Evolutionary conservation across 1,140 invertebrate genomes (phyloP).

Genomic region (Agraylea sexmaculata): DNA sequence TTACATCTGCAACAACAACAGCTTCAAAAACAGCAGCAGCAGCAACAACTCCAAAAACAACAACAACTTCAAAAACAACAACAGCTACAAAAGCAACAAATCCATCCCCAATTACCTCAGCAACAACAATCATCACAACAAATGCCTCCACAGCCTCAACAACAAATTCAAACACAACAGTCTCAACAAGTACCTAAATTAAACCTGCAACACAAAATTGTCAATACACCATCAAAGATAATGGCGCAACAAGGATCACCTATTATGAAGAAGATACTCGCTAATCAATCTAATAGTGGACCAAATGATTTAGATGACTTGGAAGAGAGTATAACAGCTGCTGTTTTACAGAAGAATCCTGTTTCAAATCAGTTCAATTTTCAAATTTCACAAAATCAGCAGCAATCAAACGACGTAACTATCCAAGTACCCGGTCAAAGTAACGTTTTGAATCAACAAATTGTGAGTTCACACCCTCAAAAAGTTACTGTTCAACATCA

Average conservation of each 20-base stretch:
- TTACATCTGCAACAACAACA: conserved; percentile 33
- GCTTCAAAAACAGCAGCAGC: conserved; percentile 33
- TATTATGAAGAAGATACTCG: conserved; percentile 32
- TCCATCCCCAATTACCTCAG: conserved; percentile 23
- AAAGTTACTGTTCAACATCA: conserved; percentile 13
- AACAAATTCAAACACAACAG: conserved; percentile 16
- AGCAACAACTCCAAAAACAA: conserved; percentile 26
- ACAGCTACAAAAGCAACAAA: conserved; percentile 25
- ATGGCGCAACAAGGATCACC: conserved; percentile 26
- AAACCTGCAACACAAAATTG: conserved; percentile 4
- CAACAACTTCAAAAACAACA: conserved; percentile 24
- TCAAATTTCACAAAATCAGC: conserved; percentile 22
- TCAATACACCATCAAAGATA: conserved; percentile 23
- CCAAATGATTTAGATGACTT: conserved; percentile 36
- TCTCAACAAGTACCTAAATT: conserved; percentile 1
- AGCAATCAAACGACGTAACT: conserved; percentile 19
- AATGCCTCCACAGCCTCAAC: conserved; percentile 25
- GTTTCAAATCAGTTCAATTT: conserved; percentile 26
- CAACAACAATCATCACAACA: conserved; percentile 31
- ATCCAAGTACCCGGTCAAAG: too few species aligned
- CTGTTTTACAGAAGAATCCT: conserved; percentile 33
- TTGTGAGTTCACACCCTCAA: conserved; percentile 6
- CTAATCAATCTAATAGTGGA: conserved; percentile 29
- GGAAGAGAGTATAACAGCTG: conserved; percentile 38
- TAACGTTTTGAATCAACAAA: conserved; percentile 12